Evolutionary conservation across 2,888 invertebrate genomes (phyloP).

Genomic region (Lycaena phlaeas): DNA sequence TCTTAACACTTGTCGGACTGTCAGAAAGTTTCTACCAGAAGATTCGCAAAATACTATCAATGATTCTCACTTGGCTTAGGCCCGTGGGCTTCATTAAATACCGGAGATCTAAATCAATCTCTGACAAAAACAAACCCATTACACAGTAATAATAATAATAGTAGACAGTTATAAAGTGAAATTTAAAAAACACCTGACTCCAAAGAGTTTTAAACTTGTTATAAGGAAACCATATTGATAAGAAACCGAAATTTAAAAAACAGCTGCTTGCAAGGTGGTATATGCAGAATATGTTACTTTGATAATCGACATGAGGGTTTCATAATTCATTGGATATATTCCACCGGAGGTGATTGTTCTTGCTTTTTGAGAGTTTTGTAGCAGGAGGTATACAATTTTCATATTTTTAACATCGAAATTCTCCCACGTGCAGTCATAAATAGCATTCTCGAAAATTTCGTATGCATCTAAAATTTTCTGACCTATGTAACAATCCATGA

Average conservation of each 20-base stretch:
- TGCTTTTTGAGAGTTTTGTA: slow-evolving; percentile 40
- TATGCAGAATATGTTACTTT: slow-evolving; percentile 42
- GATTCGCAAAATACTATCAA: no score
- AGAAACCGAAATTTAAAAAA: slow-evolving; percentile 18
- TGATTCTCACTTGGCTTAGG: no score
- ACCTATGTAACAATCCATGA: slow-evolving; percentile 41
- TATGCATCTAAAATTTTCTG: slow-evolving; percentile 43
- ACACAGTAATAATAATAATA: no score
- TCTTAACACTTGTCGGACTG: no score
- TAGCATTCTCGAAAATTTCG: slow-evolving; percentile 31
- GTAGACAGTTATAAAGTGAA: no score
- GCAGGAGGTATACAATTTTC: slow-evolving; percentile 36
- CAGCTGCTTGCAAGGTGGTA: slow-evolving; percentile 36
- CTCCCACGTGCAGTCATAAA: slow-evolving; percentile 48
- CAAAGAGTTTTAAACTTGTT: no score
- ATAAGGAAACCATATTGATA: no score
- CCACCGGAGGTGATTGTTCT: slow-evolving; percentile 43
- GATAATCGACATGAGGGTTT: slow-evolving; percentile 35
- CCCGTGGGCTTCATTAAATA: no score
- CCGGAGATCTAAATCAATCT: no score
- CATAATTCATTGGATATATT: slow-evolving; percentile 31
- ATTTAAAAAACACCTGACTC: no score
- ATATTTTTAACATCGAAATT: slow-evolving; percentile 37
- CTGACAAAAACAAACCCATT: no score
- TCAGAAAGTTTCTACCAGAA: no score